Evolutionary conservation across 2,113 vertebrate species (phyloP).

Genomic region (Oreochromis aureus): DNA sequence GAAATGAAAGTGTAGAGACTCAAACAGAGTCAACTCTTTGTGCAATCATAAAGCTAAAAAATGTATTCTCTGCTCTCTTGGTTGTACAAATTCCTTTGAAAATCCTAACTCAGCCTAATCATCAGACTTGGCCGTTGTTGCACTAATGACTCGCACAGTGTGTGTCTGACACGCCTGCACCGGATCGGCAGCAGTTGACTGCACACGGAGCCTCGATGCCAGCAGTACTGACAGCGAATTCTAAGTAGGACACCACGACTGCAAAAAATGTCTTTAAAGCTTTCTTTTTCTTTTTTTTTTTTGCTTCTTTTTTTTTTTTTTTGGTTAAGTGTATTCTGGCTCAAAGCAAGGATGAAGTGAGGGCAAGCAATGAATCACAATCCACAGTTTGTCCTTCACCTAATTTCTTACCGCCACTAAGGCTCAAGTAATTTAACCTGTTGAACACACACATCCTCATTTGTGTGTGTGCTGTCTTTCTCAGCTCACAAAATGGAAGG

Average conservation of each 20-base stretch:
- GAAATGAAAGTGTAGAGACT: neutral
- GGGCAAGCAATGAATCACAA: conserved; percentile 43
- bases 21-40: neutral
- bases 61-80: neutral
- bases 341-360: conserved; percentile 17
- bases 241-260: conserved; percentile 48
- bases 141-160: conserved; percentile 48
- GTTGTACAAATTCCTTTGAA: conserved; percentile 19
- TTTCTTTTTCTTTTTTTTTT: neutral
- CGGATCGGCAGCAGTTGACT: conserved; percentile 44
- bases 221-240: conserved; percentile 43
- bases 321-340: neutral
- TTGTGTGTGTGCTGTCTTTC: neutral
- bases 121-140: conserved; percentile 24
- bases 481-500: neutral
- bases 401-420: neutral
- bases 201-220: conserved; percentile 37
- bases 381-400: conserved; percentile 49
- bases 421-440: conserved; percentile 33
- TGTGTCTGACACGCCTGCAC: conserved; percentile 24
- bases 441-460: neutral
- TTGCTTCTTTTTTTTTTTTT: neutral
- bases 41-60: neutral
- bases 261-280: neutral
- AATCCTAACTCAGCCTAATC: conserved; percentile 26